A percentile compares a stretch with the other conserved stretches of the same genome.
phyloP scores from a whole-genome alignment of 2,888 invertebrate genomes.

The Mycalesis mineus region DNA sequence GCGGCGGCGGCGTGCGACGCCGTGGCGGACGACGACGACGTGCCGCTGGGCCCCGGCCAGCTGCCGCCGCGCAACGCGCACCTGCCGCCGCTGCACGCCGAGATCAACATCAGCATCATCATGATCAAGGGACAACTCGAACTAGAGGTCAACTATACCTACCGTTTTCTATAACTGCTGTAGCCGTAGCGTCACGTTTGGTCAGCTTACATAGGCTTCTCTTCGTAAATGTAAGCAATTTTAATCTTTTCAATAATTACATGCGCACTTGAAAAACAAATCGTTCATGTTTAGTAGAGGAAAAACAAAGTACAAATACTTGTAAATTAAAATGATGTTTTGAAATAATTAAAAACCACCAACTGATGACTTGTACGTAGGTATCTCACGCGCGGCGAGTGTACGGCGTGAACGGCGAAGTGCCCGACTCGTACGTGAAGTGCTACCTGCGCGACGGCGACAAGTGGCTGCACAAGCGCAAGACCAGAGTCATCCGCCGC shows the following conservation, averaged over 20 bases:
- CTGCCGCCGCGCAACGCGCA: constrained; percentile 87
- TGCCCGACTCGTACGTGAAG: constrained; percentile 94
- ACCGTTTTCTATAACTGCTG: background rate
- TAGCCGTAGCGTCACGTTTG: background rate
- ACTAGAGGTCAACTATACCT: constrained; percentile 86
- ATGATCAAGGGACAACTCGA: constrained; percentile 95
- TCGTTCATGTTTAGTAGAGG: background rate
- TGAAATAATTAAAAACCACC: too few relatives aligned
- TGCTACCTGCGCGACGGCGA: constrained; percentile 94
- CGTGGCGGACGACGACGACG: constrained; percentile 64
- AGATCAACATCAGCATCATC: constrained; percentile 91
- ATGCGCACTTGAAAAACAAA: too few relatives aligned
- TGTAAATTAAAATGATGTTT: too few relatives aligned
- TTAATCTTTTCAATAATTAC: too few relatives aligned
- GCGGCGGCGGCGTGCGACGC: constrained; percentile 61
- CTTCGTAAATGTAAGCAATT: too few relatives aligned
- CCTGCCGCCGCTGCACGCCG: constrained; percentile 84
- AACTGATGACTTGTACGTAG: too few relatives aligned
- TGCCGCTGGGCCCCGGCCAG: constrained; percentile 87
- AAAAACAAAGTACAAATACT: too few relatives aligned
- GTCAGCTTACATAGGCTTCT: too few relatives aligned
- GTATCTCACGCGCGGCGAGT: constrained; percentile 70
- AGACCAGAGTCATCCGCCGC: constrained; percentile 90
- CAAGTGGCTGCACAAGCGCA: constrained; percentile 93
- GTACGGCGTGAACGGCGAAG: constrained; percentile 82